Base-by-base conservation (phyloP, 2,113 vertebrate species). In the Aldabrachelys gigantea region DNA sequence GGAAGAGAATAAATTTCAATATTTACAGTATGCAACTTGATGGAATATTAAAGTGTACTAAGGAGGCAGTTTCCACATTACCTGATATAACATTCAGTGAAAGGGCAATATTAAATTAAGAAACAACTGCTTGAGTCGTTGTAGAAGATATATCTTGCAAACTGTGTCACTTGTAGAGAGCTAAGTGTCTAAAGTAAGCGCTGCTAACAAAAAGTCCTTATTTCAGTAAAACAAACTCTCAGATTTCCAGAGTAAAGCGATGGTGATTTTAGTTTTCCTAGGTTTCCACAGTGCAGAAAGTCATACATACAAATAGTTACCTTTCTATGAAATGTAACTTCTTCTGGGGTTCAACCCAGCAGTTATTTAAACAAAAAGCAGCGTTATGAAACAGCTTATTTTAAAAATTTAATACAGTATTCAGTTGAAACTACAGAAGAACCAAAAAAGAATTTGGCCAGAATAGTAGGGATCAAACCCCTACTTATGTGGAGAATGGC, bases 341-440 rank as follows among this genome's bases (percentile, higher is more conserved):
- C n/a, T 38, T 75, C 90, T n/a, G 7, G 75, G 75, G 44, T 7
- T 38, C n/a, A 88, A 91, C 81, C 41, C 84, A 90, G 31, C 6
- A 89, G 14, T 2, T 38, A 93, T 81, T 53, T 53, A 81, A 81
- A 53, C 22, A 81, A 53, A 53, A 81, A 24, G 21, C 80, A 82
- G 3, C 9, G 80, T 9, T 85, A 79, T 7, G 76, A 1, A 3
- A 93, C 14, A 62, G 5, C 38, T 56, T 53, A 89, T 2, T 14
- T 38, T 24, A 84, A 89, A 56, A 92, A 90, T 53, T 2, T 0
- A 8, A 14, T 84, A 59, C 0, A 54, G 25, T 14, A 27, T 59
- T 38, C 69, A 87, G 22, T 1, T 84, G 41, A 89, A 95, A 91
- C 2, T 90, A n/a, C 19, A 93, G 22, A 1, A 86, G 9, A 92